Conservation (phyloP, 2,888 invertebrate species). For the Lordiphosa andalusiaca region DNA sequence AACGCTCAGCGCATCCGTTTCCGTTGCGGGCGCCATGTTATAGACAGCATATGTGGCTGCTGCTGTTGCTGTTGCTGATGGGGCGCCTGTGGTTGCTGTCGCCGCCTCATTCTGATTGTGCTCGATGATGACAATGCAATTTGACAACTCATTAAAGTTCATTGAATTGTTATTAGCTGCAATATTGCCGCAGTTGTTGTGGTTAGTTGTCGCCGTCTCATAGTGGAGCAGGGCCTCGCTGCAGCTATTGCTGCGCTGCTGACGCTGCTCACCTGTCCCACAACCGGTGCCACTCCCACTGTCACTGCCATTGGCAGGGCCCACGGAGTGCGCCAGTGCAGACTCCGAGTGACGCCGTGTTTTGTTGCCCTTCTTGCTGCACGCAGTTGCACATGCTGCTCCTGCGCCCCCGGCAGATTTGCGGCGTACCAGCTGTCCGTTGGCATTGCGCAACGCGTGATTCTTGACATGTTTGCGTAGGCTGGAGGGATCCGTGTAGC, state of each 20-base stretch:
- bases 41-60: constrained; percentile 22
- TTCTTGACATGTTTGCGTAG: constrained; percentile 95
- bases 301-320: constrained; percentile 4
- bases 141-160: constrained; percentile 81
- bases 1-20: constrained; percentile 55
- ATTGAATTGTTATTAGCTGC: constrained; percentile 78
- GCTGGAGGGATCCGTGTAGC: constrained; percentile 96
- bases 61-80: constrained; percentile 17
- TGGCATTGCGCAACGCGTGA: constrained; percentile 81
- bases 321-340: constrained; percentile 47
- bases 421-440: constrained; percentile 74
- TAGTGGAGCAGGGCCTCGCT: constrained; percentile 51
- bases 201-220: constrained; percentile 39
- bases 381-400: constrained; percentile 15
- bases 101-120: constrained; percentile 71
- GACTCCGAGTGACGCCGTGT: constrained; percentile 78
- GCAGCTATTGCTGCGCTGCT: constrained; percentile 76
- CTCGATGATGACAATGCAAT: constrained; percentile 81
- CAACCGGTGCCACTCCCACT: constrained; percentile 9
- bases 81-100: constrained; percentile 15
- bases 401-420: constrained; percentile 71
- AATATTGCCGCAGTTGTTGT: constrained; percentile 47
- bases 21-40: constrained; percentile 39
- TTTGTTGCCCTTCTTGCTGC: constrained; percentile 54
- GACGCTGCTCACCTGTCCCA: constrained; percentile 43